Evolutionary conservation across 2,113 vertebrate species (phyloP).

Genomic region (Protobothrops flavoviridis): DNA sequence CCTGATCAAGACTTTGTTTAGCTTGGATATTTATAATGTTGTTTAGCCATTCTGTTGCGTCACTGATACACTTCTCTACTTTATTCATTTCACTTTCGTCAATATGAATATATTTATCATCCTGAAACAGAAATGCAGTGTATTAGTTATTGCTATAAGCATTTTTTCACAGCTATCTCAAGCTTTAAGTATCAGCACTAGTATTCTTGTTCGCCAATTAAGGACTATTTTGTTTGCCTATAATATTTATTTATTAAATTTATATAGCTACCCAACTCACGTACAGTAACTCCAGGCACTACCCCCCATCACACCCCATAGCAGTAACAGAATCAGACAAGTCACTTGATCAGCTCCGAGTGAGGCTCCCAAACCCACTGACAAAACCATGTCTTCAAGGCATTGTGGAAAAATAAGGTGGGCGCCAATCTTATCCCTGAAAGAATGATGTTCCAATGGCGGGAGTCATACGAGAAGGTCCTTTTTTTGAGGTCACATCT

Average conservation of each 20-base stretch:
- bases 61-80: conserved; percentile 85
- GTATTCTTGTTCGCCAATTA: not conserved
- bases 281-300: not conserved
- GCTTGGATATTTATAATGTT: conserved; percentile 90
- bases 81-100: conserved; percentile 85
- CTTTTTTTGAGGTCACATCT: not conserved
- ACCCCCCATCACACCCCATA: not conserved
- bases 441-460: not conserved
- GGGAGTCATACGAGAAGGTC: too few species aligned
- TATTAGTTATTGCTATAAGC: not conserved
- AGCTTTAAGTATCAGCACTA: not conserved
- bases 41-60: conserved; percentile 93
- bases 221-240: not conserved
- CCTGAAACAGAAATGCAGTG: conserved; percentile 66
- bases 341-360: not conserved
- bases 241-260: not conserved
- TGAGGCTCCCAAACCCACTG: not conserved
- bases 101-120: conserved; percentile 89
- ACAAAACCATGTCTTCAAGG: not conserved
- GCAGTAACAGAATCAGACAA: not conserved
- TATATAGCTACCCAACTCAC: not conserved
- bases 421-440: not conserved
- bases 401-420: not conserved
- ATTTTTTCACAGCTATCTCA: not conserved
- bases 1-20: conserved; percentile 82